phyloP scores from a whole-genome alignment of 2,888 invertebrate genomes.

The Cyaniris semiargus region DNA sequence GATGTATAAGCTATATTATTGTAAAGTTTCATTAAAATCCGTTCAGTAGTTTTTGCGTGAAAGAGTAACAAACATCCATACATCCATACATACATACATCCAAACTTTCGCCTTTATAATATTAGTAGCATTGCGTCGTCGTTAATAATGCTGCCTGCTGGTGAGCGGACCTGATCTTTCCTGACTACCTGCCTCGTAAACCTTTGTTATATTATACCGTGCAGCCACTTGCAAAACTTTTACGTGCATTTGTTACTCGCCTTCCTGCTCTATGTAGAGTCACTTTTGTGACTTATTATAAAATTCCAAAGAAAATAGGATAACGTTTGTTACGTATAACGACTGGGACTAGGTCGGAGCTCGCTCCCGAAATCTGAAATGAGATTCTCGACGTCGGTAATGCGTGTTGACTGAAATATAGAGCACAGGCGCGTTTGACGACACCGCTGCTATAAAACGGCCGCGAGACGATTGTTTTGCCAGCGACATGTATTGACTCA shows the following conservation, averaged over 20 bases:
- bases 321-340: not conserved
- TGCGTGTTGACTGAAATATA: not conserved
- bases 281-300: not conserved
- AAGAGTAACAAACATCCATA: no score
- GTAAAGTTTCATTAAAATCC: no score
- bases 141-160: conserved; percentile 14
- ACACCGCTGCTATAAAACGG: not conserved
- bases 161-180: no score
- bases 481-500: conserved; percentile 57
- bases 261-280: not conserved
- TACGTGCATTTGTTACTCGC: not conserved
- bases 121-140: not conserved
- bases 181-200: conserved; percentile 14
- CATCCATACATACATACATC: no score
- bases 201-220: conserved; percentile 17
- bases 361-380: conserved; percentile 1
- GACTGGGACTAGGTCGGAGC: not conserved
- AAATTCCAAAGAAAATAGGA: not conserved
- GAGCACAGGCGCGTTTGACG: not conserved
- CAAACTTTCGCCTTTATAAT: no score
- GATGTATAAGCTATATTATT: no score
- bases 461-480: conserved; percentile 43
- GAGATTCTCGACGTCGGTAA: not conserved
- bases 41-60: no score
- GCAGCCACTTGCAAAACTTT: conserved; percentile 17